Conservation (phyloP, 2,888 invertebrate genomes). For the Yponomeuta sedellus region DNA sequence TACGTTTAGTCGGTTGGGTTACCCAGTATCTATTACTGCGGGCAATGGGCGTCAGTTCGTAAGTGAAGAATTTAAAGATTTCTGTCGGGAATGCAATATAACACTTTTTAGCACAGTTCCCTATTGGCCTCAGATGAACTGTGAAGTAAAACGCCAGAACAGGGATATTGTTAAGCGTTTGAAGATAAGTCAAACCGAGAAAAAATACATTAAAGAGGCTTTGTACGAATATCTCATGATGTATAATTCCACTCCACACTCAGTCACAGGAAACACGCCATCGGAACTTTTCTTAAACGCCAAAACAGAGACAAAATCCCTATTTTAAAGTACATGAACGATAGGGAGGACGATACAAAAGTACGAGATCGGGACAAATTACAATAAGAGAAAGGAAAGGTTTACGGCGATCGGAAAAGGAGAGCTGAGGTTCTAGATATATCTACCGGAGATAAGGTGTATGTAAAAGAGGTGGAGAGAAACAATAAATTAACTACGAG, state of each 20-base stretch:
- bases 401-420: slow-evolving; percentile 22
- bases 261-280: slow-evolving; percentile 23
- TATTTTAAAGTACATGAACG: slow-evolving; percentile 14
- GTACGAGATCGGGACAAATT: slow-evolving; percentile 21
- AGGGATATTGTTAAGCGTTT: slow-evolving; percentile 27
- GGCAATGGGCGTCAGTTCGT: slow-evolving; percentile 18
- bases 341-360: slow-evolving; percentile 17
- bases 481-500: slow-evolving; percentile 17
- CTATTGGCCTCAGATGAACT: slow-evolving; percentile 18
- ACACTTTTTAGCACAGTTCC: slow-evolving; percentile 15
- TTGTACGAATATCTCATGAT: slow-evolving; percentile 19
- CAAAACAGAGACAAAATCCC: slow-evolving; percentile 31
- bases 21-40: slow-evolving; percentile 17
- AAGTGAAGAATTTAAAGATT: slow-evolving; percentile 16
- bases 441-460: slow-evolving; percentile 20
- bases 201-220: slow-evolving; percentile 24
- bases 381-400: slow-evolving; percentile 23
- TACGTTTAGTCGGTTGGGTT: slow-evolving; percentile 17
- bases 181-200: slow-evolving; percentile 27
- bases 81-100: slow-evolving; percentile 18
- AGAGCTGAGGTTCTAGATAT: slow-evolving; percentile 17
- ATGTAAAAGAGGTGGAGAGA: slow-evolving; percentile 20
- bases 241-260: slow-evolving; percentile 33
- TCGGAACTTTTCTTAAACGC: slow-evolving; percentile 24
- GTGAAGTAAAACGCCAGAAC: slow-evolving; percentile 17